phyloP scores from a whole-genome alignment of 2,797 vertebrate genomes.

The Pipistrellus kuhlii region DNA sequence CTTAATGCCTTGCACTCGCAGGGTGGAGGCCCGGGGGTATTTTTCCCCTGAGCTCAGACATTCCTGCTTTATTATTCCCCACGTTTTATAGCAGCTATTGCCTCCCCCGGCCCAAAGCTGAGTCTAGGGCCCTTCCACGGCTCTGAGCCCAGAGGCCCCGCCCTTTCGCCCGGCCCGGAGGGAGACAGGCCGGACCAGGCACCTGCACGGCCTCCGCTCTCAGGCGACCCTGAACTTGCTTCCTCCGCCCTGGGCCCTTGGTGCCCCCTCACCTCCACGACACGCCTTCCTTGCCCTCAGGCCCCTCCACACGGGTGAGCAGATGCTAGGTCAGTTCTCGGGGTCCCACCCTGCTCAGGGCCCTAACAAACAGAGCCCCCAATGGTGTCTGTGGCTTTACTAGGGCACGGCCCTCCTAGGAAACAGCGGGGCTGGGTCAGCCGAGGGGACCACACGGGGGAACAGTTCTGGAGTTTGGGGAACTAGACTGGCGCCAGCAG shows the following conservation, averaged over 20 bases:
- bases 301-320: background rate
- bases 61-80: conserved; percentile 87
- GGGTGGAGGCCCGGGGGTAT: conserved; percentile 75
- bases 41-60: conserved; percentile 84
- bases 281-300: background rate
- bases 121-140: conserved; percentile 47
- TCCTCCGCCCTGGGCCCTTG: background rate
- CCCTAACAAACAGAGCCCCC: background rate
- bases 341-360: background rate
- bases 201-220: background rate
- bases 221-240: background rate
- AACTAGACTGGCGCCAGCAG: background rate
- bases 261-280: accelerated
- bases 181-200: background rate
- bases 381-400: background rate
- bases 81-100: conserved; percentile 81
- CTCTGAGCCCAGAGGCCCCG: background rate
- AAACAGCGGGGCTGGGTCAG: background rate
- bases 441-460: background rate
- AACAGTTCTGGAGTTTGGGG: background rate
- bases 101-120: conserved; percentile 71
- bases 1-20: conserved; percentile 78
- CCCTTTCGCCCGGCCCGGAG: background rate
- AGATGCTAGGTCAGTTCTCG: background rate
- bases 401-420: background rate